Conservation (phyloP, 2,797 vertebrate genomes). For the Mormyrops boulengeri region DNA sequence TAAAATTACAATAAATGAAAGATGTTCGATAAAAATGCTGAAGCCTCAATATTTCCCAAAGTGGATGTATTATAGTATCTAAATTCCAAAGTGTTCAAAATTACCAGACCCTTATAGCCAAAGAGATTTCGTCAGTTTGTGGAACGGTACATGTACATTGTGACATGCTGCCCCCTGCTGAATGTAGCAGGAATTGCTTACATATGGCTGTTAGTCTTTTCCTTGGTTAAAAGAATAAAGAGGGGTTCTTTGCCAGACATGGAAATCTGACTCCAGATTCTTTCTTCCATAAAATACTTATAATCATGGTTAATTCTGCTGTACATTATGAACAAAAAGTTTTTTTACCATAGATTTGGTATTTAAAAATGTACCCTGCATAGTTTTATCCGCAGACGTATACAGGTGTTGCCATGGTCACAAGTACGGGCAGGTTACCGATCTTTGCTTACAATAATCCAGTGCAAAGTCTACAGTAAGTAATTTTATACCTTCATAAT, state of each 20-base stretch:
- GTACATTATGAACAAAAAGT: not conserved
- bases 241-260: not conserved
- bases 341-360: not conserved
- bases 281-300: not conserved
- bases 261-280: not conserved
- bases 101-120: not conserved
- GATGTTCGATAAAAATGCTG: not conserved
- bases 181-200: not conserved
- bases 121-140: not conserved
- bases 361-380: not conserved
- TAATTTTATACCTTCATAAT: not conserved
- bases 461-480: not conserved
- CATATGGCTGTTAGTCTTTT: not conserved
- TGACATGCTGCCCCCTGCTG: slow-evolving; percentile 16
- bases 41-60: not conserved
- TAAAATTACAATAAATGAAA: not conserved
- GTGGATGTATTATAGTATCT: not conserved
- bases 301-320: not conserved
- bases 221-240: not conserved
- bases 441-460: not conserved
- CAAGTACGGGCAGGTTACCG: not conserved
- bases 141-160: not conserved
- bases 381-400: not conserved
- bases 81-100: not conserved
- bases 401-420: not conserved